phyloP scores from a whole-genome alignment of 2,113 vertebrate genomes.

The Bos taurus region ARS-UCD2.0 NC_037338.1:83882501-83883000 shows the following conservation, averaged over 20 bases:
- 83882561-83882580: background rate
- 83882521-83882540: background rate
- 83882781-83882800: background rate
- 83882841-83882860: background rate
- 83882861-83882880: background rate
- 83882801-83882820: background rate
- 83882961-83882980: background rate
- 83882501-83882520: background rate
- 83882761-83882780: background rate
- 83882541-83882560: background rate
- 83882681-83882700: background rate
- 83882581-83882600: background rate
- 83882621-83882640: background rate
- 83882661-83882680: background rate
- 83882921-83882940: background rate
- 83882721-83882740: background rate
- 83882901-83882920: fast-evolving
- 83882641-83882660: background rate
- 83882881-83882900: background rate
- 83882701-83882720: background rate
- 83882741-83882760: background rate
- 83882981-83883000: background rate
- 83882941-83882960: background rate
- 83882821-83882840: background rate
- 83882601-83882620: background rate